These are phyloP conservation scores for Oophaga sylvatica DNA, from an alignment of 2,797 vertebrate species.

Conservation along the genomic window DNA sequence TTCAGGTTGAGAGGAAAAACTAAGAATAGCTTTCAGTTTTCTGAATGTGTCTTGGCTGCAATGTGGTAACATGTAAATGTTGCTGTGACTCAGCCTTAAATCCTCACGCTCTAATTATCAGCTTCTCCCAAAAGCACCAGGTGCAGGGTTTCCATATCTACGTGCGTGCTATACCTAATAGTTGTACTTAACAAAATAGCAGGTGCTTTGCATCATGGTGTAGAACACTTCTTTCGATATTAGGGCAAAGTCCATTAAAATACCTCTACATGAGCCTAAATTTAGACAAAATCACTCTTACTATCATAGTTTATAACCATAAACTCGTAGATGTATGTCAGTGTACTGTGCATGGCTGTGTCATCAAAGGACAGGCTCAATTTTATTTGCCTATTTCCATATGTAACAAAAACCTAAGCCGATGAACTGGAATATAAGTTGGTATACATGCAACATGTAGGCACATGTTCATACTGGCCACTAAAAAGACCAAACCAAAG, in stretches of 20 bases:
- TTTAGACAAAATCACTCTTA: constrained; percentile 40
- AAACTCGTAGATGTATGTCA: background rate
- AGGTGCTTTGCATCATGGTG: constrained; percentile 37
- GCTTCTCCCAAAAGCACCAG: constrained; percentile 52
- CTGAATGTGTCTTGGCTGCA: constrained; percentile 18
- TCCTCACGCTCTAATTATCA: constrained; percentile 47
- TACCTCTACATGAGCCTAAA: constrained; percentile 3
- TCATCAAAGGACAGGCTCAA: background rate
- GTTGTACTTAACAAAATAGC: constrained; percentile 31
- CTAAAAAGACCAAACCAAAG: too few species aligned
- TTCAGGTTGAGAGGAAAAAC: constrained; percentile 24
- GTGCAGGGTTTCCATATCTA: constrained; percentile 53
- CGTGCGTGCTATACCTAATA: constrained; percentile 22
- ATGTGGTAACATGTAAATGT: constrained; percentile 44
- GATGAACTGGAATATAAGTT: too few species aligned
- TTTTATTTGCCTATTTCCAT: constrained; percentile 16
- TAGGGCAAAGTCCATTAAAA: constrained; percentile 24
- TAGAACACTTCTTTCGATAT: constrained; percentile 18
- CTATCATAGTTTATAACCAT: background rate
- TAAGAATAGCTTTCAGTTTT: constrained; percentile 19
- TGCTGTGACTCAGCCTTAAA: constrained; percentile 53
- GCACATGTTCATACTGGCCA: too few species aligned
- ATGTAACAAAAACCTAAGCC: background rate
- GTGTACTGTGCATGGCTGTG: background rate
- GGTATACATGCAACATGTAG: too few species aligned